Evolutionary conservation across 2,888 invertebrate species (phyloP).

Genomic region (Prenolepis imparis): DNA sequence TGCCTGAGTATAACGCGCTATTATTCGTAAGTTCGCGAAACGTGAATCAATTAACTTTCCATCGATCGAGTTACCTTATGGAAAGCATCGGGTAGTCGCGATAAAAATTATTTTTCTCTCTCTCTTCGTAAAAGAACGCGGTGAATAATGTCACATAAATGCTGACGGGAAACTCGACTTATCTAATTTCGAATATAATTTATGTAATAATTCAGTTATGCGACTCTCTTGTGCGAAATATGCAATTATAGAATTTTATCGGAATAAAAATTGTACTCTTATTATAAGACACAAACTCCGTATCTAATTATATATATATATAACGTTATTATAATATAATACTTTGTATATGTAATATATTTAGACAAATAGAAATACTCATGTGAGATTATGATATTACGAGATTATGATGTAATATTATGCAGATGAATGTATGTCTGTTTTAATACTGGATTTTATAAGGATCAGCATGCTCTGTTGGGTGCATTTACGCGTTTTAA

Average conservation of each 20-base stretch:
- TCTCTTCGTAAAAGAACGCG: no score
- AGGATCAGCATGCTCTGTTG: slow-evolving; percentile 18
- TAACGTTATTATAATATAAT: background rate
- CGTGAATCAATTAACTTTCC: slow-evolving; percentile 11
- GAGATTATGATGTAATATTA: background rate
- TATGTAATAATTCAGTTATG: background rate
- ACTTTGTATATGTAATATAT: background rate
- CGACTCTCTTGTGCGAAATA: background rate
- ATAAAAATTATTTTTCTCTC: background rate
- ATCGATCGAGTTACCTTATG: background rate
- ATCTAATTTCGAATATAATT: slow-evolving; percentile 13
- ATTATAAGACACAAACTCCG: background rate
- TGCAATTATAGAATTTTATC: background rate
- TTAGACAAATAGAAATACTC: background rate
- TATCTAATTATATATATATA: background rate
- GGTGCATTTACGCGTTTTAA: slow-evolving; percentile 23
- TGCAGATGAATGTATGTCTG: slow-evolving; percentile 19
- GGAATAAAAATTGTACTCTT: background rate
- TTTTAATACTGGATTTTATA: slow-evolving; percentile 25
- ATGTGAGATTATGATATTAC: background rate
- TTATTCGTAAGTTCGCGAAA: slow-evolving; percentile 2
- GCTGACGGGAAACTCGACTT: background rate
- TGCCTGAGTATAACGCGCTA: background rate
- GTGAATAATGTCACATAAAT: background rate
- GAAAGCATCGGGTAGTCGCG: background rate